Evolutionary conservation across 2,113 vertebrate genomes (phyloP).

Genomic region (Fulmarus glacialis): DNA sequence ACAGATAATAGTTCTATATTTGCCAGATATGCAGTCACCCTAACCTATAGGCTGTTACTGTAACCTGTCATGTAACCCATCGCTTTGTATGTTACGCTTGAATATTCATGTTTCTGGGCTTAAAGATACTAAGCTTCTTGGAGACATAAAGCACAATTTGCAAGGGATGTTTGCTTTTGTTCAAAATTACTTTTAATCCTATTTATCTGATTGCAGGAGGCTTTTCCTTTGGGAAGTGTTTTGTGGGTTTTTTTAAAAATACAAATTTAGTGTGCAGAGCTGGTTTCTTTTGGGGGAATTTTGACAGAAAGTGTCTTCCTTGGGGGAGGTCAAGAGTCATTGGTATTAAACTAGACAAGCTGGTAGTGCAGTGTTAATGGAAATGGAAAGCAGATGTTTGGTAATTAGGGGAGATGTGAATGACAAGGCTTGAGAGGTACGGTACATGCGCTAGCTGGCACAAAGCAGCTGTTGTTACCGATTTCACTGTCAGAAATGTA

Average conservation of each 20-base stretch:
- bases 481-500: slow-evolving; percentile 92
- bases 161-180: not conserved
- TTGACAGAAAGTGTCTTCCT: slow-evolving; percentile 90
- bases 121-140: slow-evolving; percentile 17
- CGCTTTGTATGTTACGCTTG: not conserved
- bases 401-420: slow-evolving; percentile 99
- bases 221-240: slow-evolving; percentile 36
- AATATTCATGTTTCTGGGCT: not conserved
- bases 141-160: not conserved
- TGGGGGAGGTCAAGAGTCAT: slow-evolving; percentile 94
- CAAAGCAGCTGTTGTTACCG: slow-evolving; percentile 92
- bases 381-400: slow-evolving; percentile 98
- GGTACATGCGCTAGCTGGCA: slow-evolving; percentile 89
- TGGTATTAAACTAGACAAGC: slow-evolving; percentile 95
- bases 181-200: slow-evolving; percentile 27
- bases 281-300: slow-evolving; percentile 78
- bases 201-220: slow-evolving; percentile 26
- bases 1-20: slow-evolving; percentile 30
- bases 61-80: slow-evolving; percentile 15
- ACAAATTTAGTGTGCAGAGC: slow-evolving; percentile 64
- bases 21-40: slow-evolving; percentile 24
- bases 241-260: not conserved
- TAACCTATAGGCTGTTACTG: slow-evolving; percentile 16
- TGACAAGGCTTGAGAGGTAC: slow-evolving; percentile 95
- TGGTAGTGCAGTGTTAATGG: slow-evolving; percentile 93